Base-by-base conservation (phyloP, 2,113 vertebrate genomes). In the Riparia riparia region DNA sequence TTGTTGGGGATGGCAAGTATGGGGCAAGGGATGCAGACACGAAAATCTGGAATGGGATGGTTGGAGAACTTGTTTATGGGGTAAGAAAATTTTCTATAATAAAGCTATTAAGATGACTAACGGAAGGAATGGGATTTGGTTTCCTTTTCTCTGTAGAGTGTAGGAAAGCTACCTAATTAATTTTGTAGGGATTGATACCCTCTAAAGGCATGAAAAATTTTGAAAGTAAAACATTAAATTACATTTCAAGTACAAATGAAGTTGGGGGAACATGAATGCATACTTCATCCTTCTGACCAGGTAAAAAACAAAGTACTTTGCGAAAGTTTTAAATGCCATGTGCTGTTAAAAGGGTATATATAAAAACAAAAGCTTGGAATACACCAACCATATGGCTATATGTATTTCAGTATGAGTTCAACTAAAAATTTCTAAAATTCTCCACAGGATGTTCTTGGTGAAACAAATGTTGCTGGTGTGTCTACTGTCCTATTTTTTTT, bases 41-140 rank as follows among this genome's bases (percentile, higher is more conserved):
- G 60, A 99, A 99, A 98, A 99, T 99, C 98, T 99, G 99, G 99
- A 99, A 99, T 82, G 99, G 99, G 88, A 99, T 99, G 99, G 99
- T 99, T 95, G 99, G 99, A 98, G 99, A 99, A 95, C 97, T 99
- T 89, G 99, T 99, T 29, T 99, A 99, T 93, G 99, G 99, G 98
- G 99, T 99, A 98, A 99, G 99, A 97, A 93, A 44, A 82, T 26
- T 8, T 95, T 73, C 81, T 93, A 6, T 95, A 79, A 61, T 81
- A 73, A 90, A 77, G 49, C 39, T 73, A 66, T 64, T 89, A 64
- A 91, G 82, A 41, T 83, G 47, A 92, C 69, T 92, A 32, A 80
- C 90, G 41, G 32, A 95, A 73, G 32, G 34, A 50, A 21, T 47
- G 29, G 45, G 32, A 49, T 90, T 93, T 82, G 12, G 4, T 72